Evolutionary conservation across 2,888 invertebrate genomes (phyloP), one percentile per base, ranked within the genome.

Genomic region (Acrobeloides nanus): DNA sequence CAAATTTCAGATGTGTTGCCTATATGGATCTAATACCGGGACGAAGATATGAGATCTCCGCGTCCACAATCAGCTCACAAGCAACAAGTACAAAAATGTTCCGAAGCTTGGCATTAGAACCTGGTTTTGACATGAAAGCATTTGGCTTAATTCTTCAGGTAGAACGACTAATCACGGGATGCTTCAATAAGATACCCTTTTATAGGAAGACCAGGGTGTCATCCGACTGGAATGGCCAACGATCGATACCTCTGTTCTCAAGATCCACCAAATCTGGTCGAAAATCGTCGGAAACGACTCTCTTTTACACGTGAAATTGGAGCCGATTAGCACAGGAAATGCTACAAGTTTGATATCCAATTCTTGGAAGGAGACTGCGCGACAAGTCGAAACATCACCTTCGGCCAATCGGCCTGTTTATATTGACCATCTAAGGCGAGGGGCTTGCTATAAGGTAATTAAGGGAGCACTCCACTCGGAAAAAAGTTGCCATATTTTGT

Each of bases 271-370:
- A 35, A 41, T 69, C 26, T 71, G 71, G 71, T 55, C 57, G 10
- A 65, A 68, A 44, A 62, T 68, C 3, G 71, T 71, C 8, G 71
- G 71, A 5, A 37, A 55, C 15, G 64, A 61, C 8, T 63, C 66
- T 21, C 48, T 54, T 24, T 51, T 71, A 18, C 69, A 67, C 40
- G 53, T 69, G 39, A 38, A 60, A 29, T 53, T 71, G 8, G 57
- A 59, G 12, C 61, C 62, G 32, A 43, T 48, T 12, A 38, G 24
- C 45, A 34, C 18, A 35, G 15, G 15, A 7, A n/a, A n/a, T n/a
- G n/a, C n/a, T n/a, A n/a, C n/a, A 10, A 38, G 41, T 3, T 24
- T 46, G 18, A 32, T 35, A 12, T 27, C 35, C 48, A 10, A 62
- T 62, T n/a, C n/a, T n/a, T n/a, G n/a, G 20, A 50, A 44, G 51